Evolutionary conservation across 2,888 invertebrate genomes (phyloP).

Genomic region (Drosophila testacea): DNA sequence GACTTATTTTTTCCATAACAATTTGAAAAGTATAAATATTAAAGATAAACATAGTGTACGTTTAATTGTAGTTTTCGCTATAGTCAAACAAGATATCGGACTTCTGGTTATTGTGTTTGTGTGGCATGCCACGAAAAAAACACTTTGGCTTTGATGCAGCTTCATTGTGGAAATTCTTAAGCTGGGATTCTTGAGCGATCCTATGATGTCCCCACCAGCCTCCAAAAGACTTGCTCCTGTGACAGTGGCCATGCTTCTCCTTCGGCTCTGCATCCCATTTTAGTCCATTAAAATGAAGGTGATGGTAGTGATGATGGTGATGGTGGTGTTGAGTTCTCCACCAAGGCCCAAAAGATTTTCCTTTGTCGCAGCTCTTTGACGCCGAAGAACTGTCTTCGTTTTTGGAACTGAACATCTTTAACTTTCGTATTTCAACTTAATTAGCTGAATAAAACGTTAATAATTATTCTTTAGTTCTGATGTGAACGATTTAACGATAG

Average conservation of each 20-base stretch:
- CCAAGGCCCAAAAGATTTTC: neutral
- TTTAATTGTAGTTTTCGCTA: conserved; percentile 22
- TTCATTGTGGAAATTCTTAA: neutral
- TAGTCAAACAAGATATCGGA: conserved; percentile 6
- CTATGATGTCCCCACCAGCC: conserved; percentile 5
- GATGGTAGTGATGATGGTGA: conserved; percentile 7
- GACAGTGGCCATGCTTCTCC: conserved; percentile 2
- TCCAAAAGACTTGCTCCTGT: neutral
- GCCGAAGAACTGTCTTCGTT: neutral
- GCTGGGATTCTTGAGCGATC: neutral
- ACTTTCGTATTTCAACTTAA: neutral
- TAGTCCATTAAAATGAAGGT: conserved; percentile 1
- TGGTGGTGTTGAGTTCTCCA: conserved; percentile 4
- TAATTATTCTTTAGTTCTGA: neutral
- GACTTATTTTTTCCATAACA: neutral
- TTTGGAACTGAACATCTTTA: conserved; percentile 5
- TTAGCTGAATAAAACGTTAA: neutral
- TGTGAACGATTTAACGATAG: conserved; percentile 5
- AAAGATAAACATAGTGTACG: conserved; percentile 9
- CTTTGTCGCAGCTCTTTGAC: neutral
- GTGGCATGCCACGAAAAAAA: conserved; percentile 5
- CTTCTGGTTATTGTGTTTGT: neutral
- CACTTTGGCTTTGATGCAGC: neutral
- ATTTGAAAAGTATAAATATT: conserved; percentile 16
- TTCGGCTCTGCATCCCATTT: neutral